These are phyloP conservation scores for Patella depressa DNA, from an alignment of 2,888 invertebrate genomes.

Conservation along the genomic window DNA sequence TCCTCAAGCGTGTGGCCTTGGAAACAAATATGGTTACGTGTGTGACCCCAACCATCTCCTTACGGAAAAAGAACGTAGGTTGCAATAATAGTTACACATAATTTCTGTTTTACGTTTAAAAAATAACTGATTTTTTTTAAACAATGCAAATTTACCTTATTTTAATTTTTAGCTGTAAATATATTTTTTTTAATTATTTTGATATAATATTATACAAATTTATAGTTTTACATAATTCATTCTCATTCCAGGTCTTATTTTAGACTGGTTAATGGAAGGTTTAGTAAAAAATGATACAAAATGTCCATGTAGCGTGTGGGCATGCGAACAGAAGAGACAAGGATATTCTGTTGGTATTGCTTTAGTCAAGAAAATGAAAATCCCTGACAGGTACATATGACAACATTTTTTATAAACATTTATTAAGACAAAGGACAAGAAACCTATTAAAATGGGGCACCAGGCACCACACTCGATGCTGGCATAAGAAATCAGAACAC, in stretches of 20 bases:
- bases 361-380: conserved; percentile 13
- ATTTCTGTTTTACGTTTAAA: no score
- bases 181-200: no score
- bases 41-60: conserved; percentile 23
- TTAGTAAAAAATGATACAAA: conserved; percentile 18
- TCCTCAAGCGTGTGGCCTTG: conserved; percentile 20
- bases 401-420: no score
- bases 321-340: conserved; percentile 18
- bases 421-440: no score
- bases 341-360: conserved; percentile 16
- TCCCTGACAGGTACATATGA: conserved; percentile 2
- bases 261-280: conserved; percentile 21
- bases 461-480: no score
- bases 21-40: conserved; percentile 9
- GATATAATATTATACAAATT: background rate
- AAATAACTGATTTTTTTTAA: no score
- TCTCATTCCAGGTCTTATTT: background rate
- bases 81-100: background rate
- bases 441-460: no score
- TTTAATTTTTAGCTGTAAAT: no score
- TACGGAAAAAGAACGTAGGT: conserved; percentile 9
- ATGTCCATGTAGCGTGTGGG: conserved; percentile 20
- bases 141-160: no score
- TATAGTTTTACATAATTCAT: background rate
- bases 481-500: no score